phyloP scores from a whole-genome alignment of 2,888 invertebrate species.

The Polietes domitor region DNA sequence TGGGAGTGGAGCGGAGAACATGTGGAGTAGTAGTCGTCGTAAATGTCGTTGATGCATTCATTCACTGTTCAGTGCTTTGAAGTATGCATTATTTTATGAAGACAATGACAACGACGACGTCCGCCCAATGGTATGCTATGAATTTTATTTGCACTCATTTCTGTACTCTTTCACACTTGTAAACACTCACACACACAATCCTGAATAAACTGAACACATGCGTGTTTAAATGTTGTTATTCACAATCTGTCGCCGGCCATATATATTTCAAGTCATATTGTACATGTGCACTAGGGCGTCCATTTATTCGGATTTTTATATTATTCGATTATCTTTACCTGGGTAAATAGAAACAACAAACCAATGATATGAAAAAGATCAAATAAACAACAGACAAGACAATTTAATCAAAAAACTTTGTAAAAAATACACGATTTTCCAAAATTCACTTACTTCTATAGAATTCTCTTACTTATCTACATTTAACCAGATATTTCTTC shows the following conservation, averaged over 20 bases:
- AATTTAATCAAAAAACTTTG: too few relatives aligned
- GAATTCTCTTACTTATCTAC: too few relatives aligned
- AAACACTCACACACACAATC: neutral
- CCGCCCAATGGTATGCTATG: conserved; percentile 63
- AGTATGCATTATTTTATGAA: conserved; percentile 9
- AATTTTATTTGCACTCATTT: conserved; percentile 40
- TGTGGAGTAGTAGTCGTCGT: neutral
- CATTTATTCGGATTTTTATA: too few relatives aligned
- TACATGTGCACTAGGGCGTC: too few relatives aligned
- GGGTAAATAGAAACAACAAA: too few relatives aligned
- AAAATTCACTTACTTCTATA: too few relatives aligned
- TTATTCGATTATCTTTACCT: too few relatives aligned
- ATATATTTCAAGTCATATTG: too few relatives aligned
- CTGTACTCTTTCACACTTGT: neutral
- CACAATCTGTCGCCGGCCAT: neutral
- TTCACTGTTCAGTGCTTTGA: conserved; percentile 44
- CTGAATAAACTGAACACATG: neutral
- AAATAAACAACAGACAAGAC: too few relatives aligned
- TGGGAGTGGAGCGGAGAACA: neutral
- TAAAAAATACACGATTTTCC: too few relatives aligned
- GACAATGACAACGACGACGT: conserved; percentile 8
- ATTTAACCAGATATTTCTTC: too few relatives aligned
- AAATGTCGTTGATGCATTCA: conserved; percentile 15
- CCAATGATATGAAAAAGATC: too few relatives aligned
- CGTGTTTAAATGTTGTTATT: neutral